phyloP scores from a whole-genome alignment of 2,888 invertebrate species.

The Yponomeuta sedellus region DNA sequence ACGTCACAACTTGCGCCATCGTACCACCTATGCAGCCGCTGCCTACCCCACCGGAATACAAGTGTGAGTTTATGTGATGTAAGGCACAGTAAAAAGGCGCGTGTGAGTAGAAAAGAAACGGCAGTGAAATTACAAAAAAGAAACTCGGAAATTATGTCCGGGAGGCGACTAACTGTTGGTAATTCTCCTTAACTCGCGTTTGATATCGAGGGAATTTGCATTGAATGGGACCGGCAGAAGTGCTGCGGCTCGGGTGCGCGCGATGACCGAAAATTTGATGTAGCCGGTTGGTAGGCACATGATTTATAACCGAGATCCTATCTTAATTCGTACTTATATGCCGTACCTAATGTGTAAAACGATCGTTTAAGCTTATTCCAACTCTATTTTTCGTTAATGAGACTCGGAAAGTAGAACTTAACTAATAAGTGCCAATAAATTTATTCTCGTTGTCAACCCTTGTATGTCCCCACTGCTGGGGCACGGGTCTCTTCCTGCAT shows the following conservation, averaged over 20 bases:
- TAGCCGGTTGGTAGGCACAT: slow-evolving; percentile 3
- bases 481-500: too few relatives aligned
- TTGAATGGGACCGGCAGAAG: slow-evolving; percentile 58
- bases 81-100: too few relatives aligned
- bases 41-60: too few relatives aligned
- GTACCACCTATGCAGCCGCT: too few relatives aligned
- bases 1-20: too few relatives aligned
- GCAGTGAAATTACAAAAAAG: slow-evolving; percentile 32
- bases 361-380: not conserved
- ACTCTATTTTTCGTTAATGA: not conserved
- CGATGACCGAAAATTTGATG: slow-evolving; percentile 12
- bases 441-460: too few relatives aligned
- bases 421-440: too few relatives aligned
- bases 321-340: slow-evolving; percentile 7
- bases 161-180: slow-evolving; percentile 74
- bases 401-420: not conserved
- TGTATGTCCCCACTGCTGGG: too few relatives aligned
- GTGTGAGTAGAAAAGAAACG: not conserved
- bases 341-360: slow-evolving; percentile 3
- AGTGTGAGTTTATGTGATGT: too few relatives aligned
- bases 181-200: slow-evolving; percentile 68
- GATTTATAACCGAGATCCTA: slow-evolving; percentile 6
- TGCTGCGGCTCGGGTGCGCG: slow-evolving; percentile 1
- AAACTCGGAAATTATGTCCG: slow-evolving; percentile 62
- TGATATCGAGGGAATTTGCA: slow-evolving; percentile 71